Conservation (phyloP, 1,140 invertebrate genomes). For the Oncopeltus fasciatus region DNA sequence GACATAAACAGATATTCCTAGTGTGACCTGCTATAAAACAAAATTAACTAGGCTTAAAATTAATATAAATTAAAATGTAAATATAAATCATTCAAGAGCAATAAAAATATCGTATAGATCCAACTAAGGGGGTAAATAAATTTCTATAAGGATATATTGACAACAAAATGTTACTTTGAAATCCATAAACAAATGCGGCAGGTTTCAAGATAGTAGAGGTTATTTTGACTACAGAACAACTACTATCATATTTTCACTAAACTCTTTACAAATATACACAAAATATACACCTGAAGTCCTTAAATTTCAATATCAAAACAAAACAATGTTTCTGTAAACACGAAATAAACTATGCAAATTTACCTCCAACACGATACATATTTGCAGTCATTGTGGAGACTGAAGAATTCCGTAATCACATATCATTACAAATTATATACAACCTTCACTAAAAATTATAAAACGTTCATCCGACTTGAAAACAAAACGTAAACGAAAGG, state of each 20-base stretch:
- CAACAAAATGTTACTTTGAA: no score
- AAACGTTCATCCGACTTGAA: conserved; percentile 23
- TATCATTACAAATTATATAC: not conserved
- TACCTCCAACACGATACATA: conserved; percentile 52
- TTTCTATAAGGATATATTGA: no score
- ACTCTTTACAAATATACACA: not conserved
- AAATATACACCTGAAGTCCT: not conserved
- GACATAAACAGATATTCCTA: not conserved
- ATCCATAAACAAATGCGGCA: not conserved
- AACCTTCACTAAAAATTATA: conserved; percentile 22
- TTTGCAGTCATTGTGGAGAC: conserved; percentile 42
- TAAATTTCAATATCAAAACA: not conserved
- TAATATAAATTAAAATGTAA: not conserved
- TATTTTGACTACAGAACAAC: not conserved
- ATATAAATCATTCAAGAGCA: not conserved
- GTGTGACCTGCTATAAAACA: not conserved
- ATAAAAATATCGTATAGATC: not conserved
- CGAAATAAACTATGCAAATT: conserved; percentile 25
- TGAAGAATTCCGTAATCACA: conserved; percentile 21
- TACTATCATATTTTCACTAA: no score
- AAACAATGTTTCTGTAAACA: not conserved
- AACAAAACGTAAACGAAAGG: conserved; percentile 22
- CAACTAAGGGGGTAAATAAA: not conserved
- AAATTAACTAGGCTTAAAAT: not conserved
- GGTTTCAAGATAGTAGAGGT: not conserved